Percentiles rank a stretch among this genome's conserved stretches.
Evolutionary conservation across 2,888 invertebrate species (phyloP).

Genomic region (Andrena marginata): DNA sequence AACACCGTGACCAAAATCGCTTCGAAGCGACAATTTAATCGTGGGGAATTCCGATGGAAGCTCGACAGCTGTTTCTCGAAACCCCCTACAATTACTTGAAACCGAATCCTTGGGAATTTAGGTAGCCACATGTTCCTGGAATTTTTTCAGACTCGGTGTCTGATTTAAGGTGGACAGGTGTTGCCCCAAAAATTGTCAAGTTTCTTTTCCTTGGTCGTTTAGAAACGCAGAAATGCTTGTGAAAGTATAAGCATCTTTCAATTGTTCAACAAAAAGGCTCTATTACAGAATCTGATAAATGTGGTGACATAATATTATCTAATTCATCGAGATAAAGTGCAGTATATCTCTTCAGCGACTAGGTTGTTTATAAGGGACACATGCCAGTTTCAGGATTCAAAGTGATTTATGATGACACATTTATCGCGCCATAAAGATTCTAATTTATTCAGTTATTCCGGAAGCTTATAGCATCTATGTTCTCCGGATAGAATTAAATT

Average conservation of each 20-base stretch:
- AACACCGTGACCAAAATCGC: slow-evolving; percentile 52
- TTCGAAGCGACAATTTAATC: slow-evolving; percentile 44
- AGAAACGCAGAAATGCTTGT: background rate
- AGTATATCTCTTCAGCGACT: background rate
- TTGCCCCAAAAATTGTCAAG: background rate
- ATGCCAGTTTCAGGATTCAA: background rate
- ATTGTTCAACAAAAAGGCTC: no score
- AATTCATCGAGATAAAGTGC: background rate
- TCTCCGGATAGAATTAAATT: background rate
- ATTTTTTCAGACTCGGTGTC: background rate
- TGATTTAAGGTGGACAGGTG: slow-evolving; percentile 10
- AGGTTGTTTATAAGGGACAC: background rate
- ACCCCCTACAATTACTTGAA: slow-evolving; percentile 10
- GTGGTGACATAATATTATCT: background rate
- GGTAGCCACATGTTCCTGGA: background rate
- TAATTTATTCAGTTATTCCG: background rate
- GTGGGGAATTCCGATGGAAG: slow-evolving; percentile 28
- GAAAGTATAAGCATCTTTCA: no score
- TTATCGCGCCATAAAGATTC: background rate
- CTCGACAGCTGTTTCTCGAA: slow-evolving; percentile 36
- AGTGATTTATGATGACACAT: background rate
- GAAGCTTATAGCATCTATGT: background rate
- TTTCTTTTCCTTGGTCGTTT: background rate
- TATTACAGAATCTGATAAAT: no score
- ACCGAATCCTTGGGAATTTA: slow-evolving; percentile 32